Evolutionary conservation across 2,888 invertebrate genomes (phyloP).

Genomic region (Thera obeliscata): DNA sequence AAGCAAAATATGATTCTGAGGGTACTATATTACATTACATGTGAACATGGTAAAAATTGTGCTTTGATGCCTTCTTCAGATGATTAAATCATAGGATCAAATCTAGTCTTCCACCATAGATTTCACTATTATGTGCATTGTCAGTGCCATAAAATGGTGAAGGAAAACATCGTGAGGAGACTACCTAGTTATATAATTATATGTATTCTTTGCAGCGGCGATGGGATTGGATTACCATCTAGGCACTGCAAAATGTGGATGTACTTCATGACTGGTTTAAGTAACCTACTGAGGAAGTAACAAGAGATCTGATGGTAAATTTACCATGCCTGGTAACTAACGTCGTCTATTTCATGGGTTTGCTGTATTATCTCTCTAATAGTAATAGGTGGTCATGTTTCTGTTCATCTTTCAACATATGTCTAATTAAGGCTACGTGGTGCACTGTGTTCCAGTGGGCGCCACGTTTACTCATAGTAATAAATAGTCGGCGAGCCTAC

Average conservation of each 20-base stretch:
- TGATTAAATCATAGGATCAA: too few relatives aligned
- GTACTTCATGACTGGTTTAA: neutral
- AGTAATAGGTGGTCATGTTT: neutral
- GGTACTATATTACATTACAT: neutral
- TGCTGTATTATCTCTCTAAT: neutral
- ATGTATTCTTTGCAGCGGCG: too few relatives aligned
- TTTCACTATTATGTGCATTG: too few relatives aligned
- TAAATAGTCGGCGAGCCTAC: constrained; percentile 67
- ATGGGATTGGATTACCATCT: neutral
- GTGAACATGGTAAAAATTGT: neutral
- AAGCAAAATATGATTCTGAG: neutral
- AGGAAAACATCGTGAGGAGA: neutral
- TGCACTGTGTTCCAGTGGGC: constrained; percentile 27
- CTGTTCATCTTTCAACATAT: constrained; percentile 6
- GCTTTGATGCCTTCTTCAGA: neutral
- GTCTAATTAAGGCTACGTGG: constrained; percentile 23
- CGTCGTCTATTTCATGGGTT: neutral
- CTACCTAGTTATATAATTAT: neutral
- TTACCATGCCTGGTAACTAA: neutral
- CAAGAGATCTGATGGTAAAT: neutral
- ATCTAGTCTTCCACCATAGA: neutral
- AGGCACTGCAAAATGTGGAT: neutral
- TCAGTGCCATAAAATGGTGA: neutral
- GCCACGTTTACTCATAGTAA: constrained; percentile 47
- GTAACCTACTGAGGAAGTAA: neutral